Evolutionary conservation across 2,888 invertebrate genomes (phyloP), one percentile per base, ranked within the genome.

Genomic region (Resseliella maxima): DNA sequence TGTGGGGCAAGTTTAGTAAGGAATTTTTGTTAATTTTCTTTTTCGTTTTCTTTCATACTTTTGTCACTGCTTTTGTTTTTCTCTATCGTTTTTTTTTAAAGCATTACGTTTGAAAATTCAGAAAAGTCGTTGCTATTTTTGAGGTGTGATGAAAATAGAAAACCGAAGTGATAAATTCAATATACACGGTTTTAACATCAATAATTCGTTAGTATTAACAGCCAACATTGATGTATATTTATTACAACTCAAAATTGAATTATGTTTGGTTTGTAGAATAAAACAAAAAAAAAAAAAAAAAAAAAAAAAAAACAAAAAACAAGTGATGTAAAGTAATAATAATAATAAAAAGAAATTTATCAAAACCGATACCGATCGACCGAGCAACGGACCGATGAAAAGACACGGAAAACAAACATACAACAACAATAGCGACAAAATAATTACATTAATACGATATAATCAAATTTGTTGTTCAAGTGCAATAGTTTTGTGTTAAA

Each of bases 381-480:
- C 1, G 24, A 59, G 6, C 10, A 50, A 59, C 24, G 24, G 12
- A n/a, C n/a, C n/a, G n/a, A n/a, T n/a, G n/a, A n/a, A 59, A 59
- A 59, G 10, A 59, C n/a, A 24, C 59, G 24, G 18, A 18, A 15
- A 18, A 18, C 2, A 59, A 27, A 59, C 50, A 50, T 12, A 50
- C 12, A 27, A 27, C 24, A 59, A 12, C 12, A 72, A 72, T 31
- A 35, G 24, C 24, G 59, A 8, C 24, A 24, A 59, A 18, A 72
- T 31, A 72, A 72, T 72, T 72, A 72, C 72, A 72, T 72, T 72
- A 72, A n/a, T 72, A 72, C 72, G 72, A 72, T 72, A 72, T 72
- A 72, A 72, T 72, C 72, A 35, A 72, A 72, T 72, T 72, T 72
- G 72, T 72, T 72, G 72, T 72, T 72, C 72, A 72, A 72, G 72